Evolutionary conservation across 2,797 vertebrate genomes (phyloP).

Genomic region (Premnoplex brunnescens): DNA sequence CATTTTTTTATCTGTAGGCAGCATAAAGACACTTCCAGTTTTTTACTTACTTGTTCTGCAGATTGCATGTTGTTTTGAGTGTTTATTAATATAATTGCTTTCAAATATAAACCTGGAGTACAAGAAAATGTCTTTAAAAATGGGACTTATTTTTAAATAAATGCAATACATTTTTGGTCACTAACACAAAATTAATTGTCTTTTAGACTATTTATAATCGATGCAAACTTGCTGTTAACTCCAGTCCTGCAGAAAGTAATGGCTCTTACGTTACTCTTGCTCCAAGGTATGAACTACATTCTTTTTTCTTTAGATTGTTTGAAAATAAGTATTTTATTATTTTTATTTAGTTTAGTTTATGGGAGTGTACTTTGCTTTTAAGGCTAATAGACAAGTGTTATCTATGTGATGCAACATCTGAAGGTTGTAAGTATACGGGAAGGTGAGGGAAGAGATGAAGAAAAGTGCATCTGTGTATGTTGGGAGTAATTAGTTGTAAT

Average conservation of each 20-base stretch:
- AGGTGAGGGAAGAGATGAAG: background rate
- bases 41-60: background rate
- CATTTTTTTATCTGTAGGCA: background rate
- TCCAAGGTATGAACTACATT: slow-evolving; percentile 60
- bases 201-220: slow-evolving; percentile 83
- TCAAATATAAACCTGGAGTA: background rate
- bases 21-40: background rate
- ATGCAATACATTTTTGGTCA: background rate
- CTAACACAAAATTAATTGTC: slow-evolving; percentile 9
- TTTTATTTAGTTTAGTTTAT: background rate
- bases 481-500: background rate
- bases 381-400: background rate
- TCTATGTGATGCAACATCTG: background rate
- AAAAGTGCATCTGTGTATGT: background rate
- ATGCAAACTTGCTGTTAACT: slow-evolving; percentile 77
- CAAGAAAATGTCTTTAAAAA: background rate
- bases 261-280: slow-evolving; percentile 22
- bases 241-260: slow-evolving; percentile 71
- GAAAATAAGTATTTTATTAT: background rate
- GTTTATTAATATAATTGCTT: background rate
- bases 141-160: background rate
- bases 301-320: background rate
- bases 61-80: background rate
- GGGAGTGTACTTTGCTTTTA: background rate
- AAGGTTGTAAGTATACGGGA: background rate